Base-by-base conservation (phyloP, 2,888 invertebrate genomes). In the Liopterus haemorrhoidalis region DNA sequence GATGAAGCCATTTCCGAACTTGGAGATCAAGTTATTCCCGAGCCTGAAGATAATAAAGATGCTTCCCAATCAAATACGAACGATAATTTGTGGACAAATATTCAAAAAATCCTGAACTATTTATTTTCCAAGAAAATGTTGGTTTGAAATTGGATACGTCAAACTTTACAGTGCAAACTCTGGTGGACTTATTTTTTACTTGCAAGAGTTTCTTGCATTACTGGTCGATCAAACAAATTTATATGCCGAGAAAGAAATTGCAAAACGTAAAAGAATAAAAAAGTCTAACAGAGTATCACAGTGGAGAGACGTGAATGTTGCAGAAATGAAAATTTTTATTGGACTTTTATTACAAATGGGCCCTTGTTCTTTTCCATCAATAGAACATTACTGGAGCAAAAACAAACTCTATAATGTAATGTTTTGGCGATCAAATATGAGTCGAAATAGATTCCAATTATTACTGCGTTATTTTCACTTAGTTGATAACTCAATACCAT, bases 141-240 rank as follows among this genome's bases (percentile, higher is more conserved):
- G 54, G 49, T 50, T 38, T 50, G 45, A 48, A 52, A 46, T 49
- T 50, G 42, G 46, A 53, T 52, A 48, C 41, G 52, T 15, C 52
- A 52, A 52, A 49, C 49, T 53, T 47, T 35, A 47, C 51, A 52
- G 39, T 52, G 25, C 46, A 48, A 52, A 51, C 40, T 39, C 44
- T 47, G 43, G 49, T 46, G 28, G 49, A 49, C 49, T 51, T 49
- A 49, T 51, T 51, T 49, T 49, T 50, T 51, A n/a, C n/a, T 52
- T 46, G 43, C 38, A 50, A 9, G 46, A 49, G 16, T 49, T 52
- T 52, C 40, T 53, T 49, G 46, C 49, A 53, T 52, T 52, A 53
- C 42, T 54, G 49, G 46, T 54, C 4, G 53, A 54, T 47, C 53
- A 54, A 54, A 54, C 53, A 27, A 54, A 54, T 52, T 49, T 52